Conservation (phyloP, 2,797 vertebrate species). For the Intellagama lesueurii region DNA sequence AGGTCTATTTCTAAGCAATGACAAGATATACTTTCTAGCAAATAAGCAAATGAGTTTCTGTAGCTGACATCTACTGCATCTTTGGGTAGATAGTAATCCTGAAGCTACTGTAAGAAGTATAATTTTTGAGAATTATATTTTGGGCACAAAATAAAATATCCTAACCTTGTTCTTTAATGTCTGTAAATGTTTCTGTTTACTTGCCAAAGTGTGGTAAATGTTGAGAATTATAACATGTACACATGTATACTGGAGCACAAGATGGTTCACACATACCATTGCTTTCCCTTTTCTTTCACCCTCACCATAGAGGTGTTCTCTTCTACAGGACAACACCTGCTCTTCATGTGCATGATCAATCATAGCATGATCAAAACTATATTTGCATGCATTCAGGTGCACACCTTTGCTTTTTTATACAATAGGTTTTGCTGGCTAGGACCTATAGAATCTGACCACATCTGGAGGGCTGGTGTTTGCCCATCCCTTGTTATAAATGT, state of each 20-base stretch:
- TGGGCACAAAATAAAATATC: background rate
- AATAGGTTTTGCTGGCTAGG: too few relatives aligned
- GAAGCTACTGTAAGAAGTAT: background rate
- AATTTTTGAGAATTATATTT: background rate
- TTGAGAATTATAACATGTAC: background rate
- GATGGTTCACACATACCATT: background rate
- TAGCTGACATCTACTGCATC: background rate
- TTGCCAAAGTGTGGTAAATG: background rate
- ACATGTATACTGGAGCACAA: too few relatives aligned
- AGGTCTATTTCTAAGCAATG: conserved; percentile 2
- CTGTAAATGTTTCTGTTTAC: background rate
- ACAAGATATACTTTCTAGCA: background rate
- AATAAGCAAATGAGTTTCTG: background rate
- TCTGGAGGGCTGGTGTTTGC: background rate
- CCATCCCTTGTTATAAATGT: background rate
- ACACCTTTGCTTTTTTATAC: too few relatives aligned
- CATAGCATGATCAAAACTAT: too few relatives aligned
- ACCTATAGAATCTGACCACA: background rate
- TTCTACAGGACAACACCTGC: background rate
- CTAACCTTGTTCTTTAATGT: background rate
- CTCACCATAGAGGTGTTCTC: too few relatives aligned
- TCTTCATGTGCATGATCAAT: background rate
- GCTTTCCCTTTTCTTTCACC: background rate
- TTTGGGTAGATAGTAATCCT: background rate
- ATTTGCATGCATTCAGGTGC: too few relatives aligned